Evolutionary conservation across 2,888 invertebrate species (phyloP), one percentile per base, ranked within the genome.

Genomic region (Parnassius smintheus): DNA sequence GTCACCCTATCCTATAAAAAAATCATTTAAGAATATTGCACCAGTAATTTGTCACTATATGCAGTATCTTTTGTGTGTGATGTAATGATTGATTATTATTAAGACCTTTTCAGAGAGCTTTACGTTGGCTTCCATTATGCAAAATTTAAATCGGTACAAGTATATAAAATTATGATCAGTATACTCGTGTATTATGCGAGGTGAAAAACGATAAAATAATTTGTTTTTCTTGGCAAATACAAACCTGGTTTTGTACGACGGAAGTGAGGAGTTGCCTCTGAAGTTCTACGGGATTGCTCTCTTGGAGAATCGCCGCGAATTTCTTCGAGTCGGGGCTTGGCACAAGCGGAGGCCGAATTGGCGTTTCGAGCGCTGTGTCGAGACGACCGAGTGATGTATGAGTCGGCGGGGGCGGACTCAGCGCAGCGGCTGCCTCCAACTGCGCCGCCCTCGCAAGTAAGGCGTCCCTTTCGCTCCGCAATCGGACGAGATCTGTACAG

Each of bases 191-290:
- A 25, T 25, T 4, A 25, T 10, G 44, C 9, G 8, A 9, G 44
- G 10, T 11, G 1, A 44, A 44, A 11, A 44, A 11, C 11, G 2
- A 11, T 10, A 44, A 11, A 44, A 51, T 51, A 22, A 35, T 35
- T 35, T 35, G 35, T 35, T 7, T 35, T 35, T 35, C 35, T 4
- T 35, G 7, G 8, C n/a, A 42, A 51, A 49, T 11, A 73, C 87
- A 78, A 77, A 96, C 96, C 95, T 97, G 96, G 92, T 96, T 96
- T 83, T 96, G 95, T 80, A 96, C 96, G 81, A 96, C 95, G 75
- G 95, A 93, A 45, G 94, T 95, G 71, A 97, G 94, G 70, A 97
- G 92, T 89, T 97, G 97, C 74, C 96, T 94, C 86, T 96, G 96
- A 78, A 97, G 93, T 90, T 96, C 96, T 72, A 96, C 89, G 64